Base-by-base conservation (phyloP, 2,113 vertebrate species). In the Pampusana beccarii region DNA sequence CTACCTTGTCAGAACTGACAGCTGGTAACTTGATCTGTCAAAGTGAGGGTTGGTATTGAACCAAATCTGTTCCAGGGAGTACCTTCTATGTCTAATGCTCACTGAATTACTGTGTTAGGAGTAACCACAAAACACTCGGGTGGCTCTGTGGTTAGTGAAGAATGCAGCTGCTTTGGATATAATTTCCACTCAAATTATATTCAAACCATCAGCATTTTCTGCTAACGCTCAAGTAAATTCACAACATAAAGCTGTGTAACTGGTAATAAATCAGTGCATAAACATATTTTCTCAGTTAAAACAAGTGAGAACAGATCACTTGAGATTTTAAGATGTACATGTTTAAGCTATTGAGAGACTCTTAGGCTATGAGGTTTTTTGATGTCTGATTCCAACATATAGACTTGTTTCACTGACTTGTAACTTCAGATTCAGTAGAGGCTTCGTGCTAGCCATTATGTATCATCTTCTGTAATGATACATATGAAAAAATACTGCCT, bases 21-120 rank as follows among this genome's bases (percentile, higher is more conserved):
- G 84, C 77, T 94, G 40, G 72, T 93, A 92, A 94, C 65, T 80
- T 93, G 82, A 93, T 86, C 77, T 92, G 73, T 88, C 40, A 86
- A 90, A 94, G 58, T 44, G 92, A 87, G 44, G 65, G 57, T 50
- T 92, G 72, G 72, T 90, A n/a, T 74, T 80, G 82, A 92, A 92
- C 50, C 48, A 81, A 64, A 40, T 92, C 44, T 86, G 48, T 86
- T 94, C 48, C 53, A 86, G 65, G 65, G 83, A 92, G 82, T 79
- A 92, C 65, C 40, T 67, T 72, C 53, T 92, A 56, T 60, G 60
- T 72, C 64, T 92, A 71, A 71, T n/a, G 50, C 61, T 95, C 12
- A 1, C n/a, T 86, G 69, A 91, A 78, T 73, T 84, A 75, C 20
- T 94, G 42, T 90, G 70, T 92, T 87, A 73, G 46, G 80, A 93